A percentile compares a stretch with the other conserved stretches of the same genome.
Conservation (phyloP, 2,888 invertebrate species). For the Dasypolia templi region DNA sequence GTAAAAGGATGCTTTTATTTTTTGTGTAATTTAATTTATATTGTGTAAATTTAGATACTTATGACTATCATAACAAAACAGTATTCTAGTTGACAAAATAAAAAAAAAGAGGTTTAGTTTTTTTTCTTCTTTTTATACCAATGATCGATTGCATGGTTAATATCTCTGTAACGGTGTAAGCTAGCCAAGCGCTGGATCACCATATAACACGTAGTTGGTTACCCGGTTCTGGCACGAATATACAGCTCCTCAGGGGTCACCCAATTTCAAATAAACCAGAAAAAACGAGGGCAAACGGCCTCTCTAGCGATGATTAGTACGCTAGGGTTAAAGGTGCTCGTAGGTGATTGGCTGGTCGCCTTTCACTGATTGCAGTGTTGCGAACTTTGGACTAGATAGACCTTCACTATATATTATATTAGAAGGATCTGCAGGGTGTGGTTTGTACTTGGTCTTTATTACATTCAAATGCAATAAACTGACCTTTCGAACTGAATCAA, state of each 20-base stretch:
- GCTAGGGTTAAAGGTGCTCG: constrained; percentile 41
- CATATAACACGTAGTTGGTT: no score
- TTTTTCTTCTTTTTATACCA: no score
- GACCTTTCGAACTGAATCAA: constrained; percentile 22
- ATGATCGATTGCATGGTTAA: no score
- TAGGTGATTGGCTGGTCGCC: constrained; percentile 47
- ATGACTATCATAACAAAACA: no score
- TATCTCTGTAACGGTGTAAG: no score
- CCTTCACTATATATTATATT: constrained; percentile 20
- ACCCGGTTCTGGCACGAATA: not conserved
- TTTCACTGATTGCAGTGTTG: constrained; percentile 57
- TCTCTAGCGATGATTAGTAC: not conserved
- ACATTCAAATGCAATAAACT: constrained; percentile 21
- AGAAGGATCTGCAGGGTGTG: constrained; percentile 44
- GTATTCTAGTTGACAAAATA: no score
- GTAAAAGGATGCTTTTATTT: no score
- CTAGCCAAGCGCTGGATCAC: no score
- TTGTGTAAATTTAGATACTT: no score
- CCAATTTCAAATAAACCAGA: not conserved
- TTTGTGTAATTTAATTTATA: no score
- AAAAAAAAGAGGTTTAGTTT: no score
- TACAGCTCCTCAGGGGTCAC: not conserved
- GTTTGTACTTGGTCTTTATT: constrained; percentile 13
- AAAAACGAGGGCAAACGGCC: not conserved
- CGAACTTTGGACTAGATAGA: constrained; percentile 50